These are phyloP conservation scores for Belgica antarctica DNA, from an alignment of 2,888 invertebrate genomes.

Conservation along the genomic window DNA sequence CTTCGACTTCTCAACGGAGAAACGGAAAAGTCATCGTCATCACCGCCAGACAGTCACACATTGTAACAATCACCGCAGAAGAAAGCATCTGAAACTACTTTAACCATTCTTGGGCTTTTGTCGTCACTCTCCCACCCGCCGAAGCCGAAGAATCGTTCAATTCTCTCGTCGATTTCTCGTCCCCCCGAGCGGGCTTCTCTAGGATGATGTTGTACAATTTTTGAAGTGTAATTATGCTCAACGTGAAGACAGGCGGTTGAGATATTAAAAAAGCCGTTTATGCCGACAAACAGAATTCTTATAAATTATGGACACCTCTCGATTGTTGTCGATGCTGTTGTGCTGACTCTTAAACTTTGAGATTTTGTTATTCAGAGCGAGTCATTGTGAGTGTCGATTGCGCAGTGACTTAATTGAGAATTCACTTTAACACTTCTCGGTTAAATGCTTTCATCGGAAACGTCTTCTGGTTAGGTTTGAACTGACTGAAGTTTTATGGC, in stretches of 20 bases:
- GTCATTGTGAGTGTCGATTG: no score
- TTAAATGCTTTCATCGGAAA: no score
- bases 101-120: slow-evolving; percentile 18
- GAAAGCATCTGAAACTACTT: slow-evolving; percentile 29
- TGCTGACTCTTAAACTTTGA: not conserved
- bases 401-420: no score
- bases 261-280: not conserved
- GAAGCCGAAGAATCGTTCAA: not conserved
- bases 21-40: slow-evolving; percentile 31
- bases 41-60: slow-evolving; percentile 36
- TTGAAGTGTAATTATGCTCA: slow-evolving; percentile 30
- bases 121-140: not conserved
- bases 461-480: no score
- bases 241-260: slow-evolving; percentile 31
- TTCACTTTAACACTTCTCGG: no score
- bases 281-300: slow-evolving; percentile 23
- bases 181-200: not conserved
- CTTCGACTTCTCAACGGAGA: not conserved
- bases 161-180: not conserved
- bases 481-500: no score
- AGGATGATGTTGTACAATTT: slow-evolving; percentile 34
- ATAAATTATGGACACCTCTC: slow-evolving; percentile 40
- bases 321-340: slow-evolving; percentile 11
- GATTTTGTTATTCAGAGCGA: not conserved
- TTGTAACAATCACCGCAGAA: slow-evolving; percentile 6